phyloP scores from a whole-genome alignment of 2,888 invertebrate genomes.

The Romanomermis culicivorax region DNA sequence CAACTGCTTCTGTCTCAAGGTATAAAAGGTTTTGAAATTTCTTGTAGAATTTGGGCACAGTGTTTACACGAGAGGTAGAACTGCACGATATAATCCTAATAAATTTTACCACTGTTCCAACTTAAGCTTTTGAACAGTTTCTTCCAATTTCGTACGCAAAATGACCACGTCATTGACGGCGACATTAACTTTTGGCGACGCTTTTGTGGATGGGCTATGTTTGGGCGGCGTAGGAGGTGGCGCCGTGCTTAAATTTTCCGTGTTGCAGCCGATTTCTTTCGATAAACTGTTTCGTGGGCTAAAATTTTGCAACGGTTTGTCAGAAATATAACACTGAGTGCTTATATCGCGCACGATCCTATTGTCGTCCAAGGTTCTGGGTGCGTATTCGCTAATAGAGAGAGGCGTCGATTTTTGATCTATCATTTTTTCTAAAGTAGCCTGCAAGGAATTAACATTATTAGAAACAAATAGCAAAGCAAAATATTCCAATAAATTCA shows the following conservation, averaged over 20 bases:
- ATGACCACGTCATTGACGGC: not conserved
- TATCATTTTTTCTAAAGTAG: not conserved
- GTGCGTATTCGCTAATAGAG: not conserved
- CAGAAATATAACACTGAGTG: conserved; percentile 1
- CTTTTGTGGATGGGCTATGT: not conserved
- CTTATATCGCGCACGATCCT: not conserved
- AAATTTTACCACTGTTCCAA: not conserved
- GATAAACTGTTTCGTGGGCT: too few relatives aligned
- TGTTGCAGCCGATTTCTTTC: conserved; percentile 2
- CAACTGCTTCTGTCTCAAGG: too few relatives aligned
- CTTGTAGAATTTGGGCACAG: too few relatives aligned
- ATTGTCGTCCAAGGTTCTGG: not conserved
- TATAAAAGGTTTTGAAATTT: not conserved
- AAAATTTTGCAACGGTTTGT: not conserved
- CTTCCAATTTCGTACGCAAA: not conserved
- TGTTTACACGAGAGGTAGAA: not conserved
- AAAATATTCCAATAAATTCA: too few relatives aligned
- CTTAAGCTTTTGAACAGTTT: not conserved
- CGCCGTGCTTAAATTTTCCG: not conserved
- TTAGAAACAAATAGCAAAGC: not conserved
- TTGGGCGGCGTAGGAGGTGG: not conserved
- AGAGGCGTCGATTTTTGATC: not conserved
- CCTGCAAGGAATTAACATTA: not conserved
- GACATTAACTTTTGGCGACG: not conserved
- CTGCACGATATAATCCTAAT: not conserved